A percentile compares a stretch with the other conserved stretches of the same genome.
Evolutionary conservation across 2,113 vertebrate species (phyloP).

Genomic region (Gavia stellata): DNA sequence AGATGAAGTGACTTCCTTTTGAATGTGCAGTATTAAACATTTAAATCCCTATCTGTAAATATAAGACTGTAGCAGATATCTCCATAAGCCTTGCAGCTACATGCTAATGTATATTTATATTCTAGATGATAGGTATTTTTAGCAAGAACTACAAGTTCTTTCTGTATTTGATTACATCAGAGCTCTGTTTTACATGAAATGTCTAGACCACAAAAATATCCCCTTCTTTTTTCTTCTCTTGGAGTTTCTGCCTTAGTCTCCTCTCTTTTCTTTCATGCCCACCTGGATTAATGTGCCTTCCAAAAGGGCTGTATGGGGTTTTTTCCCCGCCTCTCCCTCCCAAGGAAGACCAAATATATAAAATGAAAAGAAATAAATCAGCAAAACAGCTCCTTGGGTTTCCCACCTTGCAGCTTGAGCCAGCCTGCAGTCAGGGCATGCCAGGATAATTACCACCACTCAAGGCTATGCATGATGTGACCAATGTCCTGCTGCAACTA

Average conservation of each 20-base stretch:
- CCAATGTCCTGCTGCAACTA: background rate
- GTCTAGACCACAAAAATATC: background rate
- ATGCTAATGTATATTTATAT: constrained; percentile 42
- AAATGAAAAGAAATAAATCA: background rate
- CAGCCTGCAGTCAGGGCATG: background rate
- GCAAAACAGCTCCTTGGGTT: background rate
- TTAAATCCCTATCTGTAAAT: constrained; percentile 53
- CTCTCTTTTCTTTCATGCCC: background rate
- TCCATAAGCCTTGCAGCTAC: constrained; percentile 5
- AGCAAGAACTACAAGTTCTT: constrained; percentile 38
- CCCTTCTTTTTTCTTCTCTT: background rate
- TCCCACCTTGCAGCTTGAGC: background rate
- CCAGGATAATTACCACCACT: background rate
- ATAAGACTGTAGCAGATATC: constrained; percentile 2
- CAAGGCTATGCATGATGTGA: background rate
- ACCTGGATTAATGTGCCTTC: background rate
- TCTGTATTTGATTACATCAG: constrained; percentile 19
- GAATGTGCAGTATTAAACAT: constrained; percentile 49
- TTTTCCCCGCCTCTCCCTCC: background rate
- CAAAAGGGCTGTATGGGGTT: background rate
- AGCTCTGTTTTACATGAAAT: background rate
- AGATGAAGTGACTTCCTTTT: constrained; percentile 34
- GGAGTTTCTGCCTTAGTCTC: background rate
- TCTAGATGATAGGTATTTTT: constrained; percentile 44
- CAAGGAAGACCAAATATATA: background rate